phyloP scores from a whole-genome alignment of 2,113 vertebrate genomes.

The Ophiodon elongatus region DNA sequence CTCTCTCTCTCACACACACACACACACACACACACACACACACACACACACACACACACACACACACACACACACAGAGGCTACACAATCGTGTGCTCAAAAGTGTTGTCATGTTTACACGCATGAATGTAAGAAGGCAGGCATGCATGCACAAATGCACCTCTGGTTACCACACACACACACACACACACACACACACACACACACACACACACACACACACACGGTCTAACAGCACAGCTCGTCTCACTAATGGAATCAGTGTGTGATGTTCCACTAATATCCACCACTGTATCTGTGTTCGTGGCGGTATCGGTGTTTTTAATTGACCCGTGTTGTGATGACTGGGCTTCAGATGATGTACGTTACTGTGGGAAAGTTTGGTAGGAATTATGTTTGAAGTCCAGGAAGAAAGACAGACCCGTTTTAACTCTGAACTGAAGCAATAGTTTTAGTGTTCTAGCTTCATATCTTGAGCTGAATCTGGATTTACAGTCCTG shows the following conservation, averaged over 20 bases:
- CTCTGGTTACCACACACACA: neutral
- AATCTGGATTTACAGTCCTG: neutral
- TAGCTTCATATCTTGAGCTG: too few relatives aligned
- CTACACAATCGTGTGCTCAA: conserved; percentile 11
- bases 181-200: conserved; percentile 7
- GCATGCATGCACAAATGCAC: conserved; percentile 27
- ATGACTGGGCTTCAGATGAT: conserved; percentile 1
- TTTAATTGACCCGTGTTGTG: conserved; percentile 48
- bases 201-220: neutral
- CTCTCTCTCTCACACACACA: conserved; percentile 7
- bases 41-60: neutral
- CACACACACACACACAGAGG: conserved; percentile 23
- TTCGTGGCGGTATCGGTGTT: conserved; percentile 11
- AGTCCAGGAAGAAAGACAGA: neutral
- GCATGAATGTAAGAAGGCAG: conserved; percentile 36
- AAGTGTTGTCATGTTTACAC: conserved; percentile 47
- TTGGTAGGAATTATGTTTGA: conserved; percentile 34
- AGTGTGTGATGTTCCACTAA: conserved; percentile 30
- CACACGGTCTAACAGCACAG: conserved; percentile 23
- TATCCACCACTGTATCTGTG: conserved; percentile 14
- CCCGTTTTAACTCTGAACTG: conserved; percentile 30
- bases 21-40: conserved; percentile 1
- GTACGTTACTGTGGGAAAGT: neutral
- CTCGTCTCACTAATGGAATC: conserved; percentile 55
- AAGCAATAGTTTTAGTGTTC: conserved; percentile 18